Percentiles rank a stretch among this genome's conserved stretches.
phyloP scores from a whole-genome alignment of 2,113 vertebrate species.

The Calonectris borealis region DNA sequence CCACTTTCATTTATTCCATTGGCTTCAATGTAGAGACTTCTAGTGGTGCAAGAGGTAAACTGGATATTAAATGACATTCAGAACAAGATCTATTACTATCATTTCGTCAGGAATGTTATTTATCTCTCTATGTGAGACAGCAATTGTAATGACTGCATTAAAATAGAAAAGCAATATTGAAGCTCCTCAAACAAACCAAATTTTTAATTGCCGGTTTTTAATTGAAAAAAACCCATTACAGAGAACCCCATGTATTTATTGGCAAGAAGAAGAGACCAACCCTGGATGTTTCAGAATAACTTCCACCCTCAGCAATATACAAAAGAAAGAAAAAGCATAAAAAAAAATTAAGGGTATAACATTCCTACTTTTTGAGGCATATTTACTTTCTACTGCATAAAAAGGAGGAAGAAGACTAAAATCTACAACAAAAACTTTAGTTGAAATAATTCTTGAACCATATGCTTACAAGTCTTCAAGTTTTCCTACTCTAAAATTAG shows the following conservation, averaged over 20 bases:
- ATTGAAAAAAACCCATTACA: neutral
- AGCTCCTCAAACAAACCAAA: neutral
- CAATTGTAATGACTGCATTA: neutral
- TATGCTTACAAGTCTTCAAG: neutral
- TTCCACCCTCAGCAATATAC: neutral
- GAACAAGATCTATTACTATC: neutral
- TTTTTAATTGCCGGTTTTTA: neutral
- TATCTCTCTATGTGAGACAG: neutral
- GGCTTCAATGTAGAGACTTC: neutral
- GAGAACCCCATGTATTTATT: neutral
- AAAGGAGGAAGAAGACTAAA: neutral
- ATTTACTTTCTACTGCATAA: neutral
- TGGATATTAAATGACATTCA: neutral
- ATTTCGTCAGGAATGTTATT: neutral
- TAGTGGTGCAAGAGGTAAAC: neutral
- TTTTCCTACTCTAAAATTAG: neutral
- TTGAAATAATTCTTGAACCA: neutral
- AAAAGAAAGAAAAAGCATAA: neutral
- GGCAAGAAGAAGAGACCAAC: neutral
- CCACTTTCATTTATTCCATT: neutral
- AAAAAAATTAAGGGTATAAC: neutral
- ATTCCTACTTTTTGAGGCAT: neutral
- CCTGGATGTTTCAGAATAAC: neutral
- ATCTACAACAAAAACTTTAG: neutral
- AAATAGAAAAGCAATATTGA: neutral